A percentile compares a stretch with the other conserved stretches of the same genome.
phyloP scores from a whole-genome alignment of 92 coral and sea anemone genomes.

The Muricea muricata region DNA sequence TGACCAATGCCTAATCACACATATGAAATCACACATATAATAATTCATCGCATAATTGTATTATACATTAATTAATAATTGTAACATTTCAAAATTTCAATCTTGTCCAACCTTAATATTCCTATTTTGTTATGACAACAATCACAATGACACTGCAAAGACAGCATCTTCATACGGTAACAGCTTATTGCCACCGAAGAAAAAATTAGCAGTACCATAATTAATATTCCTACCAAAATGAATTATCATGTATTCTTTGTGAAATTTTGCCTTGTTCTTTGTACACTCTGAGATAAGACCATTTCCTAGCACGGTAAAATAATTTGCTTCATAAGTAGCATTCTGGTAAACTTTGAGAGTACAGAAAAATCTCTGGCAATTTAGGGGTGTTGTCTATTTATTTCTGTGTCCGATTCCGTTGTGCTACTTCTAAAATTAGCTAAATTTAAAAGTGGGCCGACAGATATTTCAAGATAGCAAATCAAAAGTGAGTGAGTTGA shows the following conservation, averaged over 20 bases:
- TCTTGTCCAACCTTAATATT: no score
- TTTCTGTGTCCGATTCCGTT: constrained; percentile 36
- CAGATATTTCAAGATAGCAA: constrained; percentile 47
- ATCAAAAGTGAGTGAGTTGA: constrained; percentile 18
- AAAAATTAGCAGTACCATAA: no score
- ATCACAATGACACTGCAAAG: no score
- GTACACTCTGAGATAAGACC: constrained; percentile 53
- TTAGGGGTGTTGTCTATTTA: constrained; percentile 25
- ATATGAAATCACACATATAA: no score
- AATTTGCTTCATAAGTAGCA: not conserved
- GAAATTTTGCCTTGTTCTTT: constrained; percentile 30
- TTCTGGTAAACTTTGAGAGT: not conserved
- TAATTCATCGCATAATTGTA: no score
- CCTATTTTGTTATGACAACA: no score
- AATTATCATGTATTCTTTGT: not conserved
- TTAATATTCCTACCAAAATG: no score
- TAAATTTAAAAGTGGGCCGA: constrained; percentile 51
- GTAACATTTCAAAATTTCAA: no score
- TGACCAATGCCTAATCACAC: no score
- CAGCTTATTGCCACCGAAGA: no score
- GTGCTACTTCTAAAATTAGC: constrained; percentile 46
- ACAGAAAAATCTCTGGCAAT: not conserved
- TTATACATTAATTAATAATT: no score
- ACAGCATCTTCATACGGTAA: no score
- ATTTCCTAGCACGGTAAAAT: constrained; percentile 53